A percentile compares a stretch with the other conserved stretches of the same genome.
phyloP scores from a whole-genome alignment of 2,797 vertebrate genomes.

The Podargus strigoides region DNA sequence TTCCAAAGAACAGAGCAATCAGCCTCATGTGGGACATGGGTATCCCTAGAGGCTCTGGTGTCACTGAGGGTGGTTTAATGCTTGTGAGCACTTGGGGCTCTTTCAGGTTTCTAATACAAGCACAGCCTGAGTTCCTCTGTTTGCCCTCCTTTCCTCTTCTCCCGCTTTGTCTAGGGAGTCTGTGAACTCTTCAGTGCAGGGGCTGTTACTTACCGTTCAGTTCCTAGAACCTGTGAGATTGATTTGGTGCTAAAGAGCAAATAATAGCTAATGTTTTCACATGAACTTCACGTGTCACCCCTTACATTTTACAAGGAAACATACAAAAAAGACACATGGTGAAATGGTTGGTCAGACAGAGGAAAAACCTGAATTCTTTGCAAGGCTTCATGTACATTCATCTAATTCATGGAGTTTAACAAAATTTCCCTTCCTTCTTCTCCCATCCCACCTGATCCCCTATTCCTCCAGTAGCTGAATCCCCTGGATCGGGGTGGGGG shows the following conservation, averaged over 20 bases:
- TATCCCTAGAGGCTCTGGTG: neutral
- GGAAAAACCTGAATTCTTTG: neutral
- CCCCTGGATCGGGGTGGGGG: neutral
- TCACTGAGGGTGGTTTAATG: neutral
- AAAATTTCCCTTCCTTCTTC: neutral
- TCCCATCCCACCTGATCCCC: neutral
- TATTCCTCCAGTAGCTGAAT: neutral
- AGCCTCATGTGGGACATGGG: accelerated
- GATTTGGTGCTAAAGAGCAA: neutral
- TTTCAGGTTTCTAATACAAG: neutral
- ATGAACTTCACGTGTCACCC: neutral
- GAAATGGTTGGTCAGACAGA: neutral
- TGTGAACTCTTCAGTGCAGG: neutral
- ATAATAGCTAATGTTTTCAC: neutral
- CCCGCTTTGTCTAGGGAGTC: neutral
- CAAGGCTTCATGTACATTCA: neutral
- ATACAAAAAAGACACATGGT: neutral
- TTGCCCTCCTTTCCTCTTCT: neutral
- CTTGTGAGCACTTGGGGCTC: neutral
- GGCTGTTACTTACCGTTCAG: neutral
- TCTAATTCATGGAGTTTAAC: neutral
- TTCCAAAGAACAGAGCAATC: neutral
- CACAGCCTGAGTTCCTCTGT: neutral
- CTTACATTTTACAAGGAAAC: neutral
- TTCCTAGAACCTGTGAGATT: neutral